phyloP scores from a whole-genome alignment of 2,888 invertebrate species.

The Glaucopsyche alexis region DNA sequence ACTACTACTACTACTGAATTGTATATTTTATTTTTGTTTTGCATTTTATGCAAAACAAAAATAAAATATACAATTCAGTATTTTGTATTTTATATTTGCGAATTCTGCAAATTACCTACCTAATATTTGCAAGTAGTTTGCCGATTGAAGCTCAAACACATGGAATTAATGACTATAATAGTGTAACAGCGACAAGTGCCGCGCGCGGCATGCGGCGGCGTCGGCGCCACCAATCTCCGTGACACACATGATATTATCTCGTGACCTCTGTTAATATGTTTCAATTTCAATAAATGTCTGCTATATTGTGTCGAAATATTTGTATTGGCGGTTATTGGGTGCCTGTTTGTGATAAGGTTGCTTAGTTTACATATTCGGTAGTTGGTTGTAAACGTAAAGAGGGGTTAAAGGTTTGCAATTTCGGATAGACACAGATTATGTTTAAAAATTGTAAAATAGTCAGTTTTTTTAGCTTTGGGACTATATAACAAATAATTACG shows the following conservation, averaged over 20 bases:
- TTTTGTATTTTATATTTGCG: too few relatives aligned
- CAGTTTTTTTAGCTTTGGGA: too few relatives aligned
- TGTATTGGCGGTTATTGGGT: background rate
- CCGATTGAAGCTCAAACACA: background rate
- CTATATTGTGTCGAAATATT: conserved; percentile 18
- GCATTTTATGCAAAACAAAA: too few relatives aligned
- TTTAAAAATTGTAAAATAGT: background rate
- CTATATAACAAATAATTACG: background rate
- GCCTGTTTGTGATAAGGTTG: background rate
- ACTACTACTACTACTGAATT: too few relatives aligned
- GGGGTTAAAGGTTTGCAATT: background rate
- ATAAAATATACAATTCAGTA: too few relatives aligned
- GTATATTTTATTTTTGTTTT: too few relatives aligned
- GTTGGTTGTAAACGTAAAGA: background rate
- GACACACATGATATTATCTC: conserved; percentile 25
- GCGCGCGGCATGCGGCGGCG: background rate
- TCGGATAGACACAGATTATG: background rate
- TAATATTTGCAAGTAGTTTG: too few relatives aligned
- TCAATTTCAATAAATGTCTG: conserved; percentile 17
- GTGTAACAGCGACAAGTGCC: background rate
- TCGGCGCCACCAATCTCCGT: conserved; percentile 15
- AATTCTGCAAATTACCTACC: too few relatives aligned
- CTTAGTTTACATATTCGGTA: background rate
- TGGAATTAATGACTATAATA: background rate
- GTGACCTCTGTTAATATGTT: conserved; percentile 20